These are phyloP conservation scores for Gavia stellata DNA, from an alignment of 2,113 vertebrate species.

Conservation along the genomic window DNA sequence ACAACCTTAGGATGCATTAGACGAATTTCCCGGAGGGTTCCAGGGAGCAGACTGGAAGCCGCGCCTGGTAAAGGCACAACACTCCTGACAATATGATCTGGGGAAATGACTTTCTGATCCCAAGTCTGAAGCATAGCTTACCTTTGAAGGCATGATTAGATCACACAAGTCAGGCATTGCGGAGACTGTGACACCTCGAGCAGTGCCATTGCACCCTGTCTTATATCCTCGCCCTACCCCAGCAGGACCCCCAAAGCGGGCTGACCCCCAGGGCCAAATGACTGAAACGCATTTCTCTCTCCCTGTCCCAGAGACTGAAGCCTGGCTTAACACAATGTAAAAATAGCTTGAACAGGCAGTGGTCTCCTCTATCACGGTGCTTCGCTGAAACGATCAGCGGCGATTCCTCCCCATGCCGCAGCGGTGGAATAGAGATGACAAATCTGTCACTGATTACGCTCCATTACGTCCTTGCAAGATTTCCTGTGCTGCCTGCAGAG, in stretches of 20 bases:
- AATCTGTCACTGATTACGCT: not conserved
- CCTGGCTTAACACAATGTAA: not conserved
- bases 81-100: rapidly evolving
- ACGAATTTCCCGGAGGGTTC: rapidly evolving
- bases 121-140: not conserved
- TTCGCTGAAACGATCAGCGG: rapidly evolving
- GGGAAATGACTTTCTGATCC: not conserved
- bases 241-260: rapidly evolving
- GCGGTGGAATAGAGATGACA: not conserved
- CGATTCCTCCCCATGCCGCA: not conserved
- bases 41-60: not conserved
- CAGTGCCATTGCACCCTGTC: not conserved
- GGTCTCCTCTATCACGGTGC: rapidly evolving
- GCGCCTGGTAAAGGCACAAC: not conserved
- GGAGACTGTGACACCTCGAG: rapidly evolving
- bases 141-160: not conserved
- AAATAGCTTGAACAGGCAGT: not conserved
- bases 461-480: not conserved
- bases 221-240: not conserved
- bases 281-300: not conserved
- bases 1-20: not conserved
- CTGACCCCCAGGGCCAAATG: not conserved
- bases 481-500: not conserved
- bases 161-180: not conserved
- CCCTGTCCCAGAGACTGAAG: not conserved